Evolutionary conservation across 2,888 invertebrate genomes (phyloP), one percentile per base, ranked within the genome.

Genomic region (Portevinia maculata): DNA sequence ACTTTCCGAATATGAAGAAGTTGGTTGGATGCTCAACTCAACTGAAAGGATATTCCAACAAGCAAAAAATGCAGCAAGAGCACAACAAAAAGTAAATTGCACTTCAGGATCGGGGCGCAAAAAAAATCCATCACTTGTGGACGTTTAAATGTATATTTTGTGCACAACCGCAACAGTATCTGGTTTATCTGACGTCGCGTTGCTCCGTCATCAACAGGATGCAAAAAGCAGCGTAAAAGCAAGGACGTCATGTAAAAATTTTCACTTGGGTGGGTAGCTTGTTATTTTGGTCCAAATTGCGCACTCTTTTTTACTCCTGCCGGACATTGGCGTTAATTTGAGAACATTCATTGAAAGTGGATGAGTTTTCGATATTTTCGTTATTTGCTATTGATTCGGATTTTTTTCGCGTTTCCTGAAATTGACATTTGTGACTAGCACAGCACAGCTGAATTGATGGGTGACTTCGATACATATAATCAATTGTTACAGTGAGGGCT

Each of bases 261-360:
- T 59, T 64, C 69, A 70, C 52, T 74, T 69, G 62, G 62, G 50
- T 30, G 37, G 11, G 32, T 28, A 17, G 19, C 9, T 7, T 15
- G 1, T 32, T 21, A 21, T 3, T 52, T 44, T 30, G 34, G 55
- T 50, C 71, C 64, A 34, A 55, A 67, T 73, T 79, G 79, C 37
- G 64, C 48, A 50, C 50, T 46, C 30, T 0, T 50, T 34, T 37
- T 17, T 39, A 13, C 39, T 73, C 28, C 34, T 60, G 73, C 59
- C 75, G 79, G 79, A 81, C 75, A 70, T 81, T 70, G 75, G 75
- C 75, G 79, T 81, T 81, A 81, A 81, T 81, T 81, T 81, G 75
- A 75, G 79, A 75, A 75, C 79, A 81, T 81, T 81, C 79, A 70
- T 81, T 81, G 70, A 81, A 75, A 75, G 59, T 70, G 64, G 75